Evolutionary conservation across 92 coral and sea anemone genomes (phyloP), one percentile per base, ranked within the genome.

Genomic region (Palythoa caribaeorum): DNA sequence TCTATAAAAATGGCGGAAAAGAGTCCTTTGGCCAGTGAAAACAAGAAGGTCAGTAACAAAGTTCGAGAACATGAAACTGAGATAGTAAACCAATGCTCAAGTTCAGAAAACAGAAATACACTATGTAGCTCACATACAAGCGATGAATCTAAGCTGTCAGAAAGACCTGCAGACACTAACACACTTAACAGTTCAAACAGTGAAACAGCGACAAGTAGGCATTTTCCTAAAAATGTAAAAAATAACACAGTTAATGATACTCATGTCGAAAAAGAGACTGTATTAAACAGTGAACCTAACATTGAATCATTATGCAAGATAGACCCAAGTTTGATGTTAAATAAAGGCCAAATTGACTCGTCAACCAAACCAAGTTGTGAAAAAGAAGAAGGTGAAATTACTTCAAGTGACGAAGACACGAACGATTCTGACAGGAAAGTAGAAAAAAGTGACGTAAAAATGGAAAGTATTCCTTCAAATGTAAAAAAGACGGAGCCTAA

Each of bases 381-480:
- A 47, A 94, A 77, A 90, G 98, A 96, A 77, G 97, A 92, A 71
- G 98, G 98, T 5, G 97, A 94, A 63, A 86, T 96, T 51, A 90
- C 93, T 16, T 93, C 96, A 16, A 94, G 90, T 51, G 94, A 91
- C 21, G 96, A 89, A 3, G 98, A 93, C 38, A 87, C 77, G 28
- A 54, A 40, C 7, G 53, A 70, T 53, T 13, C 8, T 53, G 55
- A 68, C 71, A 86, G n/a, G 78, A 36, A 21, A 19, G 73, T 6
- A 53, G 76, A 17, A 16, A 87, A 76, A 48, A n/a, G 2, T 17
- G 38, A 28, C 51, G 11, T 3, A 17, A 5, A 10, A 38, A 62
- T 59, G 48, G 6, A 78, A 2, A 87, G 36, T 19, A 59, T 38
- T n/a, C 9, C 19, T 12, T 28, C n/a, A 52, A 35, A 19, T 15